A percentile compares a stretch with the other conserved stretches of the same genome.
Evolutionary conservation across 2,888 invertebrate species (phyloP).

Genomic region (Muschampia plurimacula): DNA sequence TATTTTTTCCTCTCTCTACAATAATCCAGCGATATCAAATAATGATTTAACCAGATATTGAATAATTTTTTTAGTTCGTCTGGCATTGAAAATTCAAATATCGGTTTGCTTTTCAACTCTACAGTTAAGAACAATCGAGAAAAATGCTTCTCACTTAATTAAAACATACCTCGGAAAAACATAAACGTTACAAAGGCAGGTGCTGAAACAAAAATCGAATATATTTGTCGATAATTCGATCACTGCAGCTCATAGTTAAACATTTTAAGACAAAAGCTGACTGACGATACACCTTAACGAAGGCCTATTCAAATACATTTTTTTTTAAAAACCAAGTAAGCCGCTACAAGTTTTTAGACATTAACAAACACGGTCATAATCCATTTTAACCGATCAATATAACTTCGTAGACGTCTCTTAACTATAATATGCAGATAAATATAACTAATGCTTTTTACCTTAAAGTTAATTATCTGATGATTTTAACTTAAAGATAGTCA

Average conservation of each 20-base stretch:
- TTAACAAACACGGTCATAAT: slow-evolving; percentile 54
- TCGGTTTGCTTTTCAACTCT: slow-evolving; percentile 25
- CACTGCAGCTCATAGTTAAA: slow-evolving; percentile 52
- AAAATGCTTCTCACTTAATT: slow-evolving; percentile 75
- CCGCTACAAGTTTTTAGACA: slow-evolving; percentile 53
- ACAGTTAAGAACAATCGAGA: slow-evolving; percentile 58
- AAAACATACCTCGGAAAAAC: slow-evolving; percentile 62
- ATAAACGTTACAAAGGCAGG: slow-evolving; percentile 61
- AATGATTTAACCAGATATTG: slow-evolving; percentile 74
- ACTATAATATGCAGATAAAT: slow-evolving; percentile 46
- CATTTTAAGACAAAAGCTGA: neutral
- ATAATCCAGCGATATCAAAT: slow-evolving; percentile 76
- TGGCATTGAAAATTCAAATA: neutral
- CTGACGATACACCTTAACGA: slow-evolving; percentile 54
- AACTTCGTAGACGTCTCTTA: slow-evolving; percentile 52
- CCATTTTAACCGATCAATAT: slow-evolving; percentile 60
- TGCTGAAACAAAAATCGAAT: slow-evolving; percentile 66
- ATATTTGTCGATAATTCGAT: slow-evolving; percentile 62
- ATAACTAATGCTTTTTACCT: slow-evolving; percentile 40
- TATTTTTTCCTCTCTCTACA: slow-evolving; percentile 70
- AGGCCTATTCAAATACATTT: slow-evolving; percentile 46
- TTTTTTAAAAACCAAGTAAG: slow-evolving; percentile 52
- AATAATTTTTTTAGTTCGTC: slow-evolving; percentile 76
- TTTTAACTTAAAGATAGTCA: too few relatives aligned
- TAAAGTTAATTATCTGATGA: neutral